Evolutionary conservation across 2,797 vertebrate genomes (phyloP), one percentile per base, ranked within the genome.

Genomic region (Phaenicophaeus curvirostris): DNA sequence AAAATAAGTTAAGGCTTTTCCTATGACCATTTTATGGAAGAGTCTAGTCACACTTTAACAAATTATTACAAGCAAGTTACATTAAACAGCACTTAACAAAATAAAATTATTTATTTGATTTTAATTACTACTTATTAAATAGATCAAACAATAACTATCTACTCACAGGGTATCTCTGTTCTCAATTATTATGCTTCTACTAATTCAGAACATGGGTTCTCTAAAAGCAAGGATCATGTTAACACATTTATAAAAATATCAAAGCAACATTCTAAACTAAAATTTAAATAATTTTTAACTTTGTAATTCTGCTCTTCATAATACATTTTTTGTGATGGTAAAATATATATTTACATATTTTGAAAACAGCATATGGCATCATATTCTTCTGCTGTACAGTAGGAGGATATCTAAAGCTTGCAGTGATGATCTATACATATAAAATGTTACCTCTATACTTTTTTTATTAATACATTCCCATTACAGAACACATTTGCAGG

Each of bases 201-300:
- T 89, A 84, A 67, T 65, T 33, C n/a, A 77, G 33, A 79, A 50
- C 16, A 9, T 11, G 20, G 8, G 8, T 28, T 73, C 5, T 31
- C 25, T 25, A 46, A 73, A 61, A 91, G n/a, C 19, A 67, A 15
- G 1, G 0, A 46, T 9, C 24, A 44, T 0, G 0, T 31, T 20
- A 85, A 6, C 78, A 58, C 3, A 16, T 28, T 18, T 10, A 84
- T 39, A 24, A 44, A 58, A 80, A 74, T 21, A 59, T 33, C 0
- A 7, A 48, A 86, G 15, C 1, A 57, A 33, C 78, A 51, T 6
- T 37, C 15, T 9, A 19, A 83, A 50, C 5, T 54, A 25, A 76
- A 91, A 82, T 3, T 6, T 10, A 63, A 89, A 88, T 4, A 1
- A 8, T 3, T 68, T 59, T 69, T 78, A 11, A 50, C 11, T 73